Evolutionary conservation across 2,888 invertebrate species (phyloP).

Genomic region (Philhelius pedissequus): DNA sequence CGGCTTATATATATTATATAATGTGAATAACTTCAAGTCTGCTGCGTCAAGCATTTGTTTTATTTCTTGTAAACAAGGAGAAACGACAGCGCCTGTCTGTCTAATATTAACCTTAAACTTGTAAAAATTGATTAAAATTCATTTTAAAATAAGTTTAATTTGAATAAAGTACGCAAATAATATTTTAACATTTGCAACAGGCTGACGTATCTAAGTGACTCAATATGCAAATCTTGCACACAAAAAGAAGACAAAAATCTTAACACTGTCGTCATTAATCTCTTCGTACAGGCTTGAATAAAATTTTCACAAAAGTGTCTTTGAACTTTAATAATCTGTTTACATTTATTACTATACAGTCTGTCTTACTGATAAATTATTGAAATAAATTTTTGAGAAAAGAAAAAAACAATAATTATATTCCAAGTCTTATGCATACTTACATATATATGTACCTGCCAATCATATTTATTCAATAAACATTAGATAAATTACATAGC

Average conservation of each 20-base stretch:
- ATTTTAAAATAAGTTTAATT: not conserved
- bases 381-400: not conserved
- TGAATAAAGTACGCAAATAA: not conserved
- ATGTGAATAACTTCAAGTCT: no score
- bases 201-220: not conserved
- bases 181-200: not conserved
- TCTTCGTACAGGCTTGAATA: not conserved
- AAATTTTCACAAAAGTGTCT: constrained; percentile 27
- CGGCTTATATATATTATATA: no score
- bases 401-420: no score
- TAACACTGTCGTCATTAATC: not conserved
- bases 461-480: no score
- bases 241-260: not conserved
- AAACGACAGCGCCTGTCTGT: not conserved
- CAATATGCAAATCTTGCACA: not conserved
- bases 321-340: constrained; percentile 25
- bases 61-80: not conserved
- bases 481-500: no score
- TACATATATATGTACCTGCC: no score
- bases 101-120: not conserved
- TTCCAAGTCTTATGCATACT: no score
- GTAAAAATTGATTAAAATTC: not conserved
- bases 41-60: no score
- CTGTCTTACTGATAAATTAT: constrained; percentile 8
- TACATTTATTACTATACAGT: not conserved